Conservation (phyloP, 1,140 invertebrate genomes). For the Calliphora vicina region DNA sequence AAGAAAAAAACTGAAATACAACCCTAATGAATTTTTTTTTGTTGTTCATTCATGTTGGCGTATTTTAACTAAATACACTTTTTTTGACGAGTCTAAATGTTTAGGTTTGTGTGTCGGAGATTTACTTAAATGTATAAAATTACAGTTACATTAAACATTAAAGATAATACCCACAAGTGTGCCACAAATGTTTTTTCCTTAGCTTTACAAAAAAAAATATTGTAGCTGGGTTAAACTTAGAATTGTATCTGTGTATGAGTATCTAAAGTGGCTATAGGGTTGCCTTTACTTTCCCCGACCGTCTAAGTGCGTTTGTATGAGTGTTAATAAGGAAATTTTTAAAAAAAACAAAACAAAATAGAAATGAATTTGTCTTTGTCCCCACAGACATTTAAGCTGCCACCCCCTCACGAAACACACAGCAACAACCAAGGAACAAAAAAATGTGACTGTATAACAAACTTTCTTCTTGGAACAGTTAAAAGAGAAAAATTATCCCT, state of each 20-base stretch:
- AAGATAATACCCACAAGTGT: conserved; percentile 31
- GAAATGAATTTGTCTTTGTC: conserved; percentile 2
- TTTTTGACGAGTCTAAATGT: background rate
- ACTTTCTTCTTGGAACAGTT: background rate
- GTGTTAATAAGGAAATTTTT: conserved; percentile 31
- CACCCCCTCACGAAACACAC: background rate
- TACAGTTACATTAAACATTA: conserved; percentile 26
- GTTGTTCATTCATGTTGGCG: background rate
- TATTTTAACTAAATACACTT: background rate
- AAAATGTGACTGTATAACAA: background rate
- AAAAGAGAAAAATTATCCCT: background rate
- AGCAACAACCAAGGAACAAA: background rate
- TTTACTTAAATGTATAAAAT: conserved; percentile 20
- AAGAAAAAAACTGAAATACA: background rate
- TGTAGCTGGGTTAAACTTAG: background rate
- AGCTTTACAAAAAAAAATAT: too few relatives aligned
- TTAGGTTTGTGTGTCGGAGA: background rate
- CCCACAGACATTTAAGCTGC: conserved; percentile 10
- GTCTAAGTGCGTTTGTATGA: background rate
- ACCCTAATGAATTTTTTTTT: background rate
- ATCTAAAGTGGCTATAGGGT: background rate
- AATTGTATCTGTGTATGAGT: background rate
- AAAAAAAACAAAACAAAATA: background rate
- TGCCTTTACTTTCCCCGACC: background rate
- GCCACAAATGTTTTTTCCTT: conserved; percentile 20